Conservation (phyloP, 2,888 invertebrate genomes). For the Colletes collaris region DNA sequence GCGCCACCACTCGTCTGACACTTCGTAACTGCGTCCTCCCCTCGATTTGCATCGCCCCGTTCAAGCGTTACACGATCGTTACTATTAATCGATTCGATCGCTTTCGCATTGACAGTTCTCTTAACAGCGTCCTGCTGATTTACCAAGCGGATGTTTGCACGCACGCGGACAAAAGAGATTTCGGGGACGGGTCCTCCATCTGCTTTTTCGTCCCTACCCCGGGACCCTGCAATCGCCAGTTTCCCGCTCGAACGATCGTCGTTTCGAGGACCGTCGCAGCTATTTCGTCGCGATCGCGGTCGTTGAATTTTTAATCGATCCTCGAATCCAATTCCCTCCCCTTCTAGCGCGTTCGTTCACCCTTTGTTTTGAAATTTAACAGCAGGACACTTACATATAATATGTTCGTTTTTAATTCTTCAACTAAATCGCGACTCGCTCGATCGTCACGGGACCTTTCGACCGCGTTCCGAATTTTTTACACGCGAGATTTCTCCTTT, state of each 20-base stretch:
- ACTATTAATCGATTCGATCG: slow-evolving; percentile 64
- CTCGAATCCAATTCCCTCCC: slow-evolving; percentile 7
- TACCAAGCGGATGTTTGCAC: slow-evolving; percentile 45
- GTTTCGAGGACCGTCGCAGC: neutral
- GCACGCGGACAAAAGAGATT: slow-evolving; percentile 40
- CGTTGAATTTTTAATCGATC: slow-evolving; percentile 44
- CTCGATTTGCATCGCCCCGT: slow-evolving; percentile 52
- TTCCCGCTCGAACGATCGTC: neutral
- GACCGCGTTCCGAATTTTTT: neutral
- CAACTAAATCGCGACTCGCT: slow-evolving; percentile 43
- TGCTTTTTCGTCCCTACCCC: slow-evolving; percentile 28
- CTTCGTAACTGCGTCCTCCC: slow-evolving; percentile 41
- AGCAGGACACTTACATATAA: neutral
- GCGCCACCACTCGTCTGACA: slow-evolving; percentile 45
- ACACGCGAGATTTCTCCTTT: slow-evolving; percentile 27
- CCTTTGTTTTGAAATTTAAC: neutral
- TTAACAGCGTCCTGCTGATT: slow-evolving; percentile 53
- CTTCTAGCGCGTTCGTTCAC: neutral
- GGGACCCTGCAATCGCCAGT: neutral
- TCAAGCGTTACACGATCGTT: slow-evolving; percentile 48
- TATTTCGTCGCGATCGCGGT: neutral
- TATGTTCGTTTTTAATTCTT: neutral
- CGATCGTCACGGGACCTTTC: slow-evolving; percentile 42
- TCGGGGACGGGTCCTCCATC: slow-evolving; percentile 5
- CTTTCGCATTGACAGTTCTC: slow-evolving; percentile 60